Evolutionary conservation across 2,888 invertebrate genomes (phyloP), one percentile per base, ranked within the genome.

Genomic region (Lepas anatifera): DNA sequence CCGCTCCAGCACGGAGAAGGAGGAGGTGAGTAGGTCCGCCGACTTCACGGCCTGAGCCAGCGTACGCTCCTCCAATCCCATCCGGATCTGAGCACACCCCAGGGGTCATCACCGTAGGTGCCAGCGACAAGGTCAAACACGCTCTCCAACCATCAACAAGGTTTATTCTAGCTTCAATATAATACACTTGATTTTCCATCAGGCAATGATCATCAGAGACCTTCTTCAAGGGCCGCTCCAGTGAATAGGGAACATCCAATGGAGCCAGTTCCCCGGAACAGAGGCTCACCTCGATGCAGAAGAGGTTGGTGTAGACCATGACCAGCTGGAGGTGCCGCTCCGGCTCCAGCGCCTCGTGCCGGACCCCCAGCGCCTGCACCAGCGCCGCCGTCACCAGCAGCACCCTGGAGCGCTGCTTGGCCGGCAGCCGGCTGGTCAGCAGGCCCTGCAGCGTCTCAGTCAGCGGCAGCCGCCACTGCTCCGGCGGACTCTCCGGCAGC

Each of bases 41-140:
- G 90, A 88, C 63, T 85, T 83, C 78, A 87, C 86, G 1, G 90
- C 88, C 76, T 90, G 86, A 78, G 91, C 89, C 75, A 93, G 84
- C 10, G 77, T 75, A 76, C 89, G 88, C 74, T 92, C 91, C 77
- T 95, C 95, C 73, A 95, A 83, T 75, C 92, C 91, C 94, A 96
- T 95, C 77, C 95, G 86, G 1, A 95, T 89, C 84, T 96, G 95
- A 77, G 95, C 91, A 68, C 93, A 92, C 76, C 90, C 32, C 35
- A 22, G 22, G 32, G 22, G 35, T 3, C 22, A 35, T 13, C 6
- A 63, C n/a, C 16, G 35, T 63, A 22, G 13, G 18, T n/a, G 32
- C n/a, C 32, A 16, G 4, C 10, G 3, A 63, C n/a, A 35, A n/a
- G n/a, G n/a, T n/a, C n/a, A n/a, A n/a, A n/a, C n/a, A n/a, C n/a